Evolutionary conservation across 2,113 vertebrate genomes (phyloP).

Genomic region (Cheirogaleus medius): DNA sequence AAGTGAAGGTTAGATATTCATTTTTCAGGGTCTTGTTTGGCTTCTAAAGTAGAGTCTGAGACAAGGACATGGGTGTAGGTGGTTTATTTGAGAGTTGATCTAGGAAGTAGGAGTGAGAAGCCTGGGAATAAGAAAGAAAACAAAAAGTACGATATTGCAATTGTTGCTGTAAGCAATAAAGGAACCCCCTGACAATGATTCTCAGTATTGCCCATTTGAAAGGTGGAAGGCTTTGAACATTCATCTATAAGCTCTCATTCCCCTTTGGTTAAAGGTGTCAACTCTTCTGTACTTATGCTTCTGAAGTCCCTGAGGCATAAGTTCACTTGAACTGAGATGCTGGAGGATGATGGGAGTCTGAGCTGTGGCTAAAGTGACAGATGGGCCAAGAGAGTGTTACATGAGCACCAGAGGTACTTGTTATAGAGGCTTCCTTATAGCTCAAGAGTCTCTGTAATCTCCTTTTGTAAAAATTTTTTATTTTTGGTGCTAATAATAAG

Average conservation of each 20-base stretch:
- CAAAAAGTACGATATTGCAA: not conserved
- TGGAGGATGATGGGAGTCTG: not conserved
- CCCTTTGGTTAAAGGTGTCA: not conserved
- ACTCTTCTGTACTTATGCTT: not conserved
- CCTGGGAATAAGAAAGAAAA: not conserved
- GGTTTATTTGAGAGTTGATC: slow-evolving; percentile 7
- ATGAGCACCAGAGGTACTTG: not conserved
- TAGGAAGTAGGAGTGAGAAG: not conserved
- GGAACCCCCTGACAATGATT: not conserved
- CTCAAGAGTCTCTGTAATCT: not conserved
- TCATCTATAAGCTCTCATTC: not conserved
- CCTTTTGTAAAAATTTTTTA: not conserved
- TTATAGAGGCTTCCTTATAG: not conserved
- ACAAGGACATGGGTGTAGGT: not conserved
- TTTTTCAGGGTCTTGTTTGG: slow-evolving; percentile 5
- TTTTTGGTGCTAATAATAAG: not conserved
- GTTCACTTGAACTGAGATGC: not conserved
- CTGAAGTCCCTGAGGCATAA: not conserved
- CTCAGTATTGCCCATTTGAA: not conserved
- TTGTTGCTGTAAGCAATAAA: not conserved
- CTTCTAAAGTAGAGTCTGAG: not conserved
- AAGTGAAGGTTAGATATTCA: not conserved
- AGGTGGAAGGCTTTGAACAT: not conserved
- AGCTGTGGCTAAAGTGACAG: not conserved
- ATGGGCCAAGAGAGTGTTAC: not conserved